phyloP scores from a whole-genome alignment of 2,888 invertebrate genomes.

The Epiblema foenella region DNA sequence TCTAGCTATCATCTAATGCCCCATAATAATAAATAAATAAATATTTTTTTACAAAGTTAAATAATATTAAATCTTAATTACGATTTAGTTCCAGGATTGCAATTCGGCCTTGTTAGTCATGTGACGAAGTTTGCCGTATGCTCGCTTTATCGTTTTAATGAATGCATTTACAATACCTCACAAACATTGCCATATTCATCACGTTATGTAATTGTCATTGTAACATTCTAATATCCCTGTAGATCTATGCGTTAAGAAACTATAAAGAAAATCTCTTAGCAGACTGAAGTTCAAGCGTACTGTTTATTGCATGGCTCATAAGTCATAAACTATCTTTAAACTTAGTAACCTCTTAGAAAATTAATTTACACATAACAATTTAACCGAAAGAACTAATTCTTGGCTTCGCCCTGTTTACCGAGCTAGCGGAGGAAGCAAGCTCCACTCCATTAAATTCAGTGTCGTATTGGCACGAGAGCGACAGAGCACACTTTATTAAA shows the following conservation, averaged over 20 bases:
- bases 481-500: not conserved
- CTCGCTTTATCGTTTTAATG: not conserved
- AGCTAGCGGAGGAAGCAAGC: not conserved
- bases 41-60: too few relatives aligned
- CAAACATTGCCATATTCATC: not conserved
- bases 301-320: constrained; percentile 2
- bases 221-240: not conserved
- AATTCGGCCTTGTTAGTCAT: not conserved
- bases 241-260: not conserved
- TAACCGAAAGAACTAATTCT: not conserved
- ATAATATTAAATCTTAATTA: too few relatives aligned
- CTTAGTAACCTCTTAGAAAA: constrained; percentile 4
- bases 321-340: constrained; percentile 1
- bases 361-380: constrained; percentile 7
- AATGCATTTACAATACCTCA: not conserved
- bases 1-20: too few relatives aligned
- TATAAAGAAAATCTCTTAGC: not conserved
- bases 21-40: too few relatives aligned
- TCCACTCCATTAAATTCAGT: constrained; percentile 13
- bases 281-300: not conserved
- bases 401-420: not conserved
- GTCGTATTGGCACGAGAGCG: constrained; percentile 13
- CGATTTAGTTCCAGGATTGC: not conserved
- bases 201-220: not conserved
- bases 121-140: not conserved